A percentile compares a stretch with the other conserved stretches of the same genome.
These are phyloP conservation scores for Sciurus vulgaris DNA, from an alignment of 2,797 vertebrate species.

Conservation along the genomic window DNA sequence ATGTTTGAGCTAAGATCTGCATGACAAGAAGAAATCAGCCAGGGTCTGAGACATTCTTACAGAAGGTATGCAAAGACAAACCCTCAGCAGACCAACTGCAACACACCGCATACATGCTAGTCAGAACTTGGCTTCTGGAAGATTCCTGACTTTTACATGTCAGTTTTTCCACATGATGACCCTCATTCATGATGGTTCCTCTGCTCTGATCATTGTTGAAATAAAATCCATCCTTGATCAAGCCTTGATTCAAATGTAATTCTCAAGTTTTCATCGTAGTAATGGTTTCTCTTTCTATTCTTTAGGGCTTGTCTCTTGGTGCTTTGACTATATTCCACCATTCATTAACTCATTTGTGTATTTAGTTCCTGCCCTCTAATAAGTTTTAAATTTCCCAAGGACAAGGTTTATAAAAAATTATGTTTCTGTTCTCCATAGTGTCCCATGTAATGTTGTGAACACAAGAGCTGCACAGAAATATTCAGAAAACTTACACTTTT, in stretches of 20 bases:
- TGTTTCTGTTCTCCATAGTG: background rate
- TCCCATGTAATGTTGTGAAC: background rate
- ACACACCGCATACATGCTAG: background rate
- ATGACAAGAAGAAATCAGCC: background rate
- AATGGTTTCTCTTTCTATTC: background rate
- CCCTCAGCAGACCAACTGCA: background rate
- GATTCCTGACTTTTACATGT: background rate
- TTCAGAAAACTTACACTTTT: background rate
- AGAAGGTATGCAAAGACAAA: background rate
- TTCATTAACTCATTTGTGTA: background rate
- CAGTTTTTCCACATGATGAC: background rate
- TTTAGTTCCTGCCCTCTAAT: background rate
- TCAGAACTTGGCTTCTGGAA: background rate
- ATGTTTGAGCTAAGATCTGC: background rate
- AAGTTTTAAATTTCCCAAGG: background rate
- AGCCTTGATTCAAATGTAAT: background rate
- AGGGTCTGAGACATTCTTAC: background rate
- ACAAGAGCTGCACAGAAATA: background rate
- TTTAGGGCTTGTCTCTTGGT: background rate
- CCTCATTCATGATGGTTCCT: background rate
- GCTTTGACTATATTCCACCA: background rate
- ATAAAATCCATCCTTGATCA: constrained; percentile 41
- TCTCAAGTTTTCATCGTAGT: background rate
- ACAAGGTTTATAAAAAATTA: background rate
- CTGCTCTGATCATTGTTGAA: background rate